These are phyloP conservation scores for Steinernema scapterisci DNA, from an alignment of 2,888 invertebrate species.

Conservation along the genomic window DNA sequence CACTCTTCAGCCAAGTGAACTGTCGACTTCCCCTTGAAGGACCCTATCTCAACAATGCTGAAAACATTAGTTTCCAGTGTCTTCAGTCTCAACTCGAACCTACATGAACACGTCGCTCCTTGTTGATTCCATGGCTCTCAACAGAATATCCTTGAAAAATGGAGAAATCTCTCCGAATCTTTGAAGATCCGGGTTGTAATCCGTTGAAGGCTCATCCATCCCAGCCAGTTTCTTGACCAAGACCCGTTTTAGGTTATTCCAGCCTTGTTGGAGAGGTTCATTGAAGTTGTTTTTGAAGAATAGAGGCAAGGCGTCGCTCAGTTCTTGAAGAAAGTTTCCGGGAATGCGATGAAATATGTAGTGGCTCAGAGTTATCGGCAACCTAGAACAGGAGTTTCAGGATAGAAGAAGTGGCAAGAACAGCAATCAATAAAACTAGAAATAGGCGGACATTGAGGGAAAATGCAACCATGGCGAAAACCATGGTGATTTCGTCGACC, in stretches of 20 bases:
- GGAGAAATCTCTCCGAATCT: neutral
- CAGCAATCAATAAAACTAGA: neutral
- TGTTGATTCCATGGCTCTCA: neutral
- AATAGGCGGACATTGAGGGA: neutral
- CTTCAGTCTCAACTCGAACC: no score
- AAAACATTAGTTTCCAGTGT: no score
- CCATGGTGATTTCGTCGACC: no score
- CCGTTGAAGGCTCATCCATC: neutral
- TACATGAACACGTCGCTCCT: neutral
- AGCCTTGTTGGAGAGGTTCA: neutral
- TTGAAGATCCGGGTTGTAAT: neutral
- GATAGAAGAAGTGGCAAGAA: neutral
- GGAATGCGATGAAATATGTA: neutral
- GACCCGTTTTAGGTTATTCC: neutral
- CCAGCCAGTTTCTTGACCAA: neutral
- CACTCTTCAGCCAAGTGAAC: conserved; percentile 2
- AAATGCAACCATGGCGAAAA: conserved; percentile 9
- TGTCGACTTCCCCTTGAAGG: neutral
- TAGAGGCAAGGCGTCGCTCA: neutral
- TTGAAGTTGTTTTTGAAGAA: neutral
- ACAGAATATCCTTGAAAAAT: no score
- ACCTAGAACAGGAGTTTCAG: neutral
- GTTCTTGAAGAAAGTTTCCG: neutral
- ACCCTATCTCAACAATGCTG: neutral
- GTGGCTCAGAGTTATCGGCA: no score